A percentile compares a stretch with the other conserved stretches of the same genome.
Conservation (phyloP, 2,113 vertebrate species). For the Haemorhous mexicanus region DNA sequence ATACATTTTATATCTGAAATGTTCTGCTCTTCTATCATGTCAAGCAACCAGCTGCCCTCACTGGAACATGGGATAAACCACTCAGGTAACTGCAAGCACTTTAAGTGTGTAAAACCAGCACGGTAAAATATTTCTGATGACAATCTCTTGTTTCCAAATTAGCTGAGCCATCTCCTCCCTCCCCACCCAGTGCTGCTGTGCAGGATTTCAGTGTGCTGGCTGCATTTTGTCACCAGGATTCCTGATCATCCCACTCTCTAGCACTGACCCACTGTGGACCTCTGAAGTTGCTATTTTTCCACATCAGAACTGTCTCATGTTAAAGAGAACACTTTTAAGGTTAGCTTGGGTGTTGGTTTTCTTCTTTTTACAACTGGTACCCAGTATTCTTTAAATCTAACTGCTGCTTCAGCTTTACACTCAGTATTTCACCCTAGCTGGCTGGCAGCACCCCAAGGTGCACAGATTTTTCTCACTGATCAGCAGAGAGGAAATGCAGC, state of each 20-base stretch:
- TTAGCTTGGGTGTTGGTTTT: neutral
- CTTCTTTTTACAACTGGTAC: neutral
- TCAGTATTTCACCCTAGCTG: neutral
- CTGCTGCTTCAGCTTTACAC: neutral
- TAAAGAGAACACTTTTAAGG: neutral
- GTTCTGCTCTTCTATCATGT: neutral
- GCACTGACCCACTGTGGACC: neutral
- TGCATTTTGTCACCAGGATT: neutral
- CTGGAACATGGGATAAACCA: neutral
- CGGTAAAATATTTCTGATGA: rapidly evolving
- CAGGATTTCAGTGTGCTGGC: rapidly evolving
- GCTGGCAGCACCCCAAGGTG: neutral
- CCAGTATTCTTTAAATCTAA: neutral
- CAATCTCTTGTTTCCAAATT: rapidly evolving
- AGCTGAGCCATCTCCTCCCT: neutral
- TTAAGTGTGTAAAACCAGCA: neutral
- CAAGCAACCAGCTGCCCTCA: neutral
- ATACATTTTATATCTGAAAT: neutral
- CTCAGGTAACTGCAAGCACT: neutral
- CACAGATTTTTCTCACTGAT: rapidly evolving
- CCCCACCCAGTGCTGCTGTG: neutral
- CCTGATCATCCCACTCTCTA: neutral
- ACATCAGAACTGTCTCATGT: neutral
- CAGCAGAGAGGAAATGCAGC: neutral
- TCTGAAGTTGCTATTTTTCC: neutral